Conservation (phyloP, 2,888 invertebrate species). For the Liposcelis brunnea region DNA sequence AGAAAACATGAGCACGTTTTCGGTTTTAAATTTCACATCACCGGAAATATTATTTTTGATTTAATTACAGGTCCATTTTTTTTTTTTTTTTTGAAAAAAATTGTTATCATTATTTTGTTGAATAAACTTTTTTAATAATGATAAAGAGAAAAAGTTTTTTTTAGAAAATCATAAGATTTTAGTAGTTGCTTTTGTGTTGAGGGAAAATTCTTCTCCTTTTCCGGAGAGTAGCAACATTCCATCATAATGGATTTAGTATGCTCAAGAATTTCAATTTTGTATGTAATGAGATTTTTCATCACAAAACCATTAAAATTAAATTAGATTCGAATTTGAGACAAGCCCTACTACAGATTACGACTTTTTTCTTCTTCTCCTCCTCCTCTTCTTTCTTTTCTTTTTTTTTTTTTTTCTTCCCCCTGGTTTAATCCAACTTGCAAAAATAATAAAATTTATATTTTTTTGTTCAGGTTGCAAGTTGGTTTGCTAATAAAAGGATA, state of each 20-base stretch:
- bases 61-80: no score
- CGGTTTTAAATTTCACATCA: no score
- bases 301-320: slow-evolving; percentile 9
- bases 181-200: no score
- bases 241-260: slow-evolving; percentile 9
- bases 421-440: not conserved
- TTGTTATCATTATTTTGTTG: no score
- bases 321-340: slow-evolving; percentile 9
- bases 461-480: slow-evolving; percentile 2
- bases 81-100: no score
- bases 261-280: slow-evolving; percentile 10
- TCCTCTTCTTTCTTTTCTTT: not conserved
- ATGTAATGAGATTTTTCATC: slow-evolving; percentile 10
- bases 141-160: no score
- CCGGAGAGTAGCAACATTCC: slow-evolving; percentile 1
- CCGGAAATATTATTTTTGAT: no score
- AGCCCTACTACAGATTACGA: not conserved
- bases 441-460: not conserved
- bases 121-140: no score
- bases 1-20: no score
- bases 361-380: not conserved
- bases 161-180: no score
- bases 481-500: slow-evolving; percentile 7
- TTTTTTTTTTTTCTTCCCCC: not conserved
- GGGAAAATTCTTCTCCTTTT: no score